Conservation (phyloP, 2,888 invertebrate species). For the Melitaea athalia region DNA sequence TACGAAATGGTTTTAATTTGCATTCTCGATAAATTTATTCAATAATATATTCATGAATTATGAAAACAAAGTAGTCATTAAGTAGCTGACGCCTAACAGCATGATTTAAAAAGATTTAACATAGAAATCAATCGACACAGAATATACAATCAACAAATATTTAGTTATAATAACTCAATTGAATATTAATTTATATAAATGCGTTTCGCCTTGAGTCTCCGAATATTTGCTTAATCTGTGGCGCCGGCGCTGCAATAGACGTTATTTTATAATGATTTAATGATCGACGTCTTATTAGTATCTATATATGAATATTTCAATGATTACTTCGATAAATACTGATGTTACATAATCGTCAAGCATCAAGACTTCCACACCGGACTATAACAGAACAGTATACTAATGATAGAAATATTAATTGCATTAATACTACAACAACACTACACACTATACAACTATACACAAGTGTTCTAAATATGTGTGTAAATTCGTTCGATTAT, state of each 20-base stretch:
- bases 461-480: too few species aligned
- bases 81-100: not conserved
- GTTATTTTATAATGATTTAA: conserved; percentile 35
- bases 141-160: not conserved
- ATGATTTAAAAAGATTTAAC: not conserved
- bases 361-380: not conserved
- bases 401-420: too few species aligned
- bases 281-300: conserved; percentile 38
- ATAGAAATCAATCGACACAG: not conserved
- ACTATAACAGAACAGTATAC: too few species aligned
- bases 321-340: conserved; percentile 23
- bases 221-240: conserved; percentile 16
- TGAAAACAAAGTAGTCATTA: not conserved
- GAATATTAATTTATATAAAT: not conserved
- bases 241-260: conserved; percentile 26
- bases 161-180: conserved; percentile 9
- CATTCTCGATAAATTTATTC: not conserved
- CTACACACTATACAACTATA: too few species aligned
- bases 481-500: too few species aligned
- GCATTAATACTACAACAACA: too few species aligned
- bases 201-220: conserved; percentile 15
- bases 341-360: conserved; percentile 4
- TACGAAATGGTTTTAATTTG: too few species aligned
- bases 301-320: conserved; percentile 29
- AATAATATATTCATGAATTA: not conserved